Evolutionary conservation across 2,113 vertebrate genomes (phyloP), one percentile per base, ranked within the genome.

Genomic region (Piliocolobus tephrosceles): DNA sequence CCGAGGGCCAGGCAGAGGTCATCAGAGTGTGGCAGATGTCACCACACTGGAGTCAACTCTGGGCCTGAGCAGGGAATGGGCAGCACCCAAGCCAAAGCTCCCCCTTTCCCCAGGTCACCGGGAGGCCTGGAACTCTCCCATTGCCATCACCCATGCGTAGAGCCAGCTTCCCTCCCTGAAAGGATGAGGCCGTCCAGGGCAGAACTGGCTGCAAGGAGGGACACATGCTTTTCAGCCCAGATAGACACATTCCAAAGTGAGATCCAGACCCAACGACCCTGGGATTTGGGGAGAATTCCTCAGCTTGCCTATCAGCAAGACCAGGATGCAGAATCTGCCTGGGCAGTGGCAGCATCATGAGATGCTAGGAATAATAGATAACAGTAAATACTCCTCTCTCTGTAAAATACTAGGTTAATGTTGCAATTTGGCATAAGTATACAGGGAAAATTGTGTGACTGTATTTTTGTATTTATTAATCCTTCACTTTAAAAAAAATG

Each of bases 321-420:
- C n/a, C 1, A 32, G 52, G 35, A 10, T 2, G 6, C 1, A 57
- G 58, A 57, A 1, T 4, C 35, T 17, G 17, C 43, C 38, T 1
- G 30, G 55, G 57, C 5, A n/a, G 57, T 32, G 6, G 14, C 27
- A 14, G 40, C 78, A n/a, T 64, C 45, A 27, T 12, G 57, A 78
- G 45, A 2, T 4, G 3, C 2, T 30, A 12, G 38, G 6, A 10
- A 18, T 23, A 17, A 11, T 0, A 14, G 8, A 43, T 0, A 17
- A 9, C 25, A 50, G 45, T 10, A 2, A 25, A 5, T 18, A 1
- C 5, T 14, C 38, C 38, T 22, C 4, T 64, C 50, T 25, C 12
- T 22, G 1, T 18, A 45, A 43, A 64, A 55, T 23, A 3, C 2
- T 20, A 2, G 5, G 16, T 50, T 20, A 8, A 38, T 22, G 32